phyloP scores from a whole-genome alignment of 2,888 invertebrate genomes.

The Hylaea fasciaria region DNA sequence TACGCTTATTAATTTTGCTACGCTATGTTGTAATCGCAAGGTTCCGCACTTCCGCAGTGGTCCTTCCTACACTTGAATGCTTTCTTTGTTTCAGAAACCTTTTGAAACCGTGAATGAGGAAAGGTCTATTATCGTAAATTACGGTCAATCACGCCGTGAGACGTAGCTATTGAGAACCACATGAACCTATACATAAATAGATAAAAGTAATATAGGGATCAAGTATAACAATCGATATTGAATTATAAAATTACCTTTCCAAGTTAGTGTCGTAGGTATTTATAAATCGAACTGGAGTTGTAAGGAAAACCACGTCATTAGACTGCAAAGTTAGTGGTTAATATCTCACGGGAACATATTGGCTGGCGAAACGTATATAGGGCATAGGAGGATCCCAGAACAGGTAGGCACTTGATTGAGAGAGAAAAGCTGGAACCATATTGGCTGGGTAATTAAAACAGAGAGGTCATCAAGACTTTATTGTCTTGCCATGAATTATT shows the following conservation, averaged over 20 bases:
- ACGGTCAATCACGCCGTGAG: neutral
- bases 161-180: neutral
- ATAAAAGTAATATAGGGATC: no score
- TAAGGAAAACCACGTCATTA: slow-evolving; percentile 23
- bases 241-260: slow-evolving; percentile 25
- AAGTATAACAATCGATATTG: neutral
- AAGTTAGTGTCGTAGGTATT: slow-evolving; percentile 40
- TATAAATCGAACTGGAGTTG: slow-evolving; percentile 7
- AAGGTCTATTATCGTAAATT: no score
- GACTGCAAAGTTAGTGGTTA: slow-evolving; percentile 20
- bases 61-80: no score
- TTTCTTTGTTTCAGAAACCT: no score
- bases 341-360: slow-evolving; percentile 13
- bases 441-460: neutral
- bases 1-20: neutral
- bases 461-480: no score
- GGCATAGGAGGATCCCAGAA: neutral
- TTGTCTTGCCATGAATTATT: no score
- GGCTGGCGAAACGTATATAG: slow-evolving; percentile 14
- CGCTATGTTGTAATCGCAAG: neutral
- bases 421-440: neutral
- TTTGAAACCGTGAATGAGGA: no score
- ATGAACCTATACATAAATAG: no score
- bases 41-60: neutral
- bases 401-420: no score